Evolutionary conservation across 1,140 invertebrate genomes (phyloP), one percentile per base, ranked within the genome.

Genomic region (Tachypleus tridentatus): DNA sequence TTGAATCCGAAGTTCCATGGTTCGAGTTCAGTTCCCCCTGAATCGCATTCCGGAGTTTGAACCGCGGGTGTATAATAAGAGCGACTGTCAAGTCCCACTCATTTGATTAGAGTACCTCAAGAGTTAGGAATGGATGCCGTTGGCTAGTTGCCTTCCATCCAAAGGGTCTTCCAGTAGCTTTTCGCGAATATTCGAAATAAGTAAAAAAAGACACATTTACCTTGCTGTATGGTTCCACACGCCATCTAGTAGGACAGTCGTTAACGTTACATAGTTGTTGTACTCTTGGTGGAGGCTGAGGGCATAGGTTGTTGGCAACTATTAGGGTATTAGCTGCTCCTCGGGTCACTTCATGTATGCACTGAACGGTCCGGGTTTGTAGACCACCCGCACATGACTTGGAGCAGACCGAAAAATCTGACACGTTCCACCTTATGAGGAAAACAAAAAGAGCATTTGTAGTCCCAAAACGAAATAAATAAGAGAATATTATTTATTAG

Each of bases 181-280:
- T 29, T 29, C 29, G 29, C 29, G 29, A 29, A 29, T 29, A 29
- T 29, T 29, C 29, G 29, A 29, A 29, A 29, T 29, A 29, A 29
- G 29, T 29, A 29, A 29, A 29, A 29, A 29, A 29, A 29, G 2
- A 54, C 53, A 29, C 6, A 50, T 63, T 71, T 73, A 85, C 84
- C 77, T 91, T 89, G 10, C 85, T 83, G 91, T 91, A 96, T 60
- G 89, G 83, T 0, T 83, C 83, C 0, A 85, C 79, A 64, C 87
- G 84, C 93, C 93, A 97, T 62, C 86, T 80, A 0, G 91, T 84
- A 0, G 90, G 89, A 75, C 93, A 97, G 76, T 95, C 91, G 57
- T 90, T 81, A 4, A 93, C 86, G 73, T 94, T 95, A 78, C 93
- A 97, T 73, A 91, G 88, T 76, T 91, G 88, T 49, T 91, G 81